Percentiles rank a stretch among this genome's conserved stretches.
phyloP scores from a whole-genome alignment of 1,140 invertebrate species.

The Atta texana region DNA sequence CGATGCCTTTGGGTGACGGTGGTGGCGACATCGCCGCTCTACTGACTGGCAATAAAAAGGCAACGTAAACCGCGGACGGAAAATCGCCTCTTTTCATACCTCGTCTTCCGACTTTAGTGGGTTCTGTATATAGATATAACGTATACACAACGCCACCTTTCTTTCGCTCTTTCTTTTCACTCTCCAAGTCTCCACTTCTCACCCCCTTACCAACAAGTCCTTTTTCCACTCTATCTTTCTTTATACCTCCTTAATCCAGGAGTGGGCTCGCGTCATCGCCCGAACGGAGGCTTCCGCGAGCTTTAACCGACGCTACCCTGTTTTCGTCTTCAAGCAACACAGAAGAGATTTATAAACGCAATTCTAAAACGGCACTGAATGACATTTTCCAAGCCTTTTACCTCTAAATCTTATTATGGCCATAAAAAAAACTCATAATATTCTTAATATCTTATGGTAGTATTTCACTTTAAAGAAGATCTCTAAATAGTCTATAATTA shows the following conservation, averaged over 20 bases:
- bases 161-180: constrained; percentile 33
- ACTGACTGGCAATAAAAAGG: constrained; percentile 48
- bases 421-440: not conserved
- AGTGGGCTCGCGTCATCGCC: constrained; percentile 36
- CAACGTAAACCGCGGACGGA: constrained; percentile 56
- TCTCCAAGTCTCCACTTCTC: constrained; percentile 24
- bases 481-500: not conserved
- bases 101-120: constrained; percentile 54
- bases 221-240: constrained; percentile 69
- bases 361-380: constrained; percentile 50
- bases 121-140: constrained; percentile 37
- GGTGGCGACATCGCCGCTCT: constrained; percentile 13
- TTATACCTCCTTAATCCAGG: constrained; percentile 70
- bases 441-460: not conserved
- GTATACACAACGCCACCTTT: constrained; percentile 4
- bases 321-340: constrained; percentile 30
- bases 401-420: constrained; percentile 23
- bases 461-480: constrained; percentile 5
- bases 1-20: constrained; percentile 46
- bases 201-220: constrained; percentile 30
- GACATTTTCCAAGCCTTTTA: constrained; percentile 29
- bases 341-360: constrained; percentile 55
- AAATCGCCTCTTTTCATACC: constrained; percentile 67
- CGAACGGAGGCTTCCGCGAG: constrained; percentile 50
- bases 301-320: constrained; percentile 50